phyloP scores from a whole-genome alignment of 2,113 vertebrate species.

The Ibidorhyncha struthersii region DNA sequence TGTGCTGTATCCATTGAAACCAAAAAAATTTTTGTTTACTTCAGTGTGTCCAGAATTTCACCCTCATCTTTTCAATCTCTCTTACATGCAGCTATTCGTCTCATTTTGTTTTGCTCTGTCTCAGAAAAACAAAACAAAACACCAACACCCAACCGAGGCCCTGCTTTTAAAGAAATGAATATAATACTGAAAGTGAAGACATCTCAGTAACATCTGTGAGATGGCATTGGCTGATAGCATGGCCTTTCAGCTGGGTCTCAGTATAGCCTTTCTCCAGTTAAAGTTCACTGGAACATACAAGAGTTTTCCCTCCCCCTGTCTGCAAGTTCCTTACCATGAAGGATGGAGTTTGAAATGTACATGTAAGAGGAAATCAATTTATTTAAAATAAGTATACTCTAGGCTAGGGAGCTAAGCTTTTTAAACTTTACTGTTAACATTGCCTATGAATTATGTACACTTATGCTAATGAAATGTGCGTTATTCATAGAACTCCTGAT shows the following conservation, averaged over 20 bases:
- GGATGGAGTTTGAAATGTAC: background rate
- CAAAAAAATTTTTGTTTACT: background rate
- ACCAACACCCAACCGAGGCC: background rate
- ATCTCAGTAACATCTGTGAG: background rate
- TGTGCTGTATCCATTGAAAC: background rate
- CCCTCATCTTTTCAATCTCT: background rate
- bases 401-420: background rate
- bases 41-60: background rate
- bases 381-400: background rate
- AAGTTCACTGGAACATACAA: background rate
- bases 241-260: background rate
- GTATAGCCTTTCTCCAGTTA: background rate
- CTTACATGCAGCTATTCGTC: background rate
- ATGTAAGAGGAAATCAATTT: background rate
- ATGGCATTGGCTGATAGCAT: background rate
- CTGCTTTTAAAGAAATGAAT: background rate
- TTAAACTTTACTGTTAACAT: background rate
- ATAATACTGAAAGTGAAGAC: background rate
- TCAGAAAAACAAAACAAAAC: background rate
- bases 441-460: background rate
- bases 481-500: constrained; percentile 8
- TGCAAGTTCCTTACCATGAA: background rate
- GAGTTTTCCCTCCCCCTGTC: background rate
- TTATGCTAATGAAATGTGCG: background rate
- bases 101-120: background rate